phyloP scores from a whole-genome alignment of 2,888 invertebrate species.

The Temnothorax ravouxi region DNA sequence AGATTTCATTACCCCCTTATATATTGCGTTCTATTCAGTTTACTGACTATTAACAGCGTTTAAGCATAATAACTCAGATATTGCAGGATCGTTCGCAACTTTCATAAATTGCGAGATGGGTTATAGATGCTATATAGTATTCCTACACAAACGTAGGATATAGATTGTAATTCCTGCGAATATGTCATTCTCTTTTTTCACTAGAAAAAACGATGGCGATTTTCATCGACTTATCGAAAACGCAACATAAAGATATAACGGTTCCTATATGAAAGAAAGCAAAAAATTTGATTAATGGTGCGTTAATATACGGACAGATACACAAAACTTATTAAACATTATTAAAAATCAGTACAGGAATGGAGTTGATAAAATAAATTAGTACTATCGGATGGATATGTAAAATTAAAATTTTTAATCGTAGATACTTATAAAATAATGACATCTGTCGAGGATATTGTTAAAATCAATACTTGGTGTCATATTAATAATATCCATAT shows the following conservation, averaged over 20 bases:
- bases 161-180: slow-evolving; percentile 25
- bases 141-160: slow-evolving; percentile 14
- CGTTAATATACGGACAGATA: not conserved
- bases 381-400: not conserved
- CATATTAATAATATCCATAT: not conserved
- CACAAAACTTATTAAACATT: not conserved
- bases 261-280: not conserved
- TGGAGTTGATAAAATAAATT: not conserved
- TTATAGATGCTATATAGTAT: slow-evolving; percentile 57
- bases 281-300: not conserved
- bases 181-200: slow-evolving; percentile 26
- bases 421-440: slow-evolving; percentile 14
- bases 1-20: slow-evolving; percentile 52
- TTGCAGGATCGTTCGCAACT: slow-evolving; percentile 52
- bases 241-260: not conserved
- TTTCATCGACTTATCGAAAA: slow-evolving; percentile 10
- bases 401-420: not conserved
- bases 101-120: slow-evolving; percentile 66
- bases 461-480: not conserved
- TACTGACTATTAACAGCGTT: slow-evolving; percentile 65
- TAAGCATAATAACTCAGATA: slow-evolving; percentile 65
- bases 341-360: not conserved
- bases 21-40: slow-evolving; percentile 57
- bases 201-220: not conserved
- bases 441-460: not conserved